Base-by-base conservation (phyloP, 2,113 vertebrate genomes). In the Edolisoma coerulescens region DNA sequence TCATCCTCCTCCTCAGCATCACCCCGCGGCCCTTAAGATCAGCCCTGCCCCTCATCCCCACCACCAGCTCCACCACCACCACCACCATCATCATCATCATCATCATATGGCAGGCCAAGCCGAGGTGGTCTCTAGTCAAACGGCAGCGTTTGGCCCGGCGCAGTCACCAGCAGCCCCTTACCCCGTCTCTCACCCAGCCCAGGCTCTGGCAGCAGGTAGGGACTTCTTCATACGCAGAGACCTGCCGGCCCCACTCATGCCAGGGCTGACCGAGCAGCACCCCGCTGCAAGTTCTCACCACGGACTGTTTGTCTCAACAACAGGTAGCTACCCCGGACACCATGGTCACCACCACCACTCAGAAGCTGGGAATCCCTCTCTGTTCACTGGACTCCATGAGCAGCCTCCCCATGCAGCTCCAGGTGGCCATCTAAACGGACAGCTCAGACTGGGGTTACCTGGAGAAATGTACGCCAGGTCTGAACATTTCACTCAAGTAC, bases 241-340 rank as follows among this genome's bases (percentile, higher is more conserved):
- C 97, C 98, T 99, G 98, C 98, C 98, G 97, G 98, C 97, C 97
- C 98, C 98, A 98, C 97, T 98, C 97, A 98, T 98, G 98, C 98
- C 99, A 96, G 98, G 98, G 91, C 98, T 98, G 97, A 98, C 97
- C 85, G 98, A 98, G 96, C 98, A 98, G 97, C 97, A 97, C 97
- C 95, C 98, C 71, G 97, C 98, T 98, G 97, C 98, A 98, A 94
- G 97, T 98, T 99, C 99, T 99, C 99, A 99, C 97, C 98, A 98
- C 97, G 98, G 98, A 98, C 98, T 99, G 98, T 99, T 99, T 99
- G 98, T 99, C 98, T 99, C 99, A 97, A 99, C 99, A 99, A 99
- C 99, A 99, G 99, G 99, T 99, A 99, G 99, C 99, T 99, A 98
- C 97, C 98, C 99, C 61, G 99, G 99, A 99, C 99, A 99, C 97